These are phyloP conservation scores for Doryteuthis pealeii DNA, from an alignment of 1,140 invertebrate genomes.

Conservation along the genomic window DNA sequence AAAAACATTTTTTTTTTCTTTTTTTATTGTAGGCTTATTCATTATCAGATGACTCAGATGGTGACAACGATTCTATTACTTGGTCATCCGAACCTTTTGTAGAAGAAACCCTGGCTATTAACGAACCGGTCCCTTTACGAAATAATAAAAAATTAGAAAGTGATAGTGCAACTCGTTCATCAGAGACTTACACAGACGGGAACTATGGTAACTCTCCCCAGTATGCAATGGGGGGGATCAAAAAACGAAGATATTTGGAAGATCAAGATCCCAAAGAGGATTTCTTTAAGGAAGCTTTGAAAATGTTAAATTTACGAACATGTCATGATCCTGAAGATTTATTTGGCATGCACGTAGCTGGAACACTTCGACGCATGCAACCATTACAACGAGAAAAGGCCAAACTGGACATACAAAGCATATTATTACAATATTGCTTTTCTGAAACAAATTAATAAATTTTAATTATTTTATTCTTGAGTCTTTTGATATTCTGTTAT, in stretches of 20 bases:
- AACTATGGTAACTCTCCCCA: no score
- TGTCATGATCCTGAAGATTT: not conserved
- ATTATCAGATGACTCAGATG: not conserved
- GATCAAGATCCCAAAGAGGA: not conserved
- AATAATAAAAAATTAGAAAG: no score
- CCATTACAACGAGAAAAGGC: not conserved
- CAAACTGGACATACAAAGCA: constrained; percentile 1
- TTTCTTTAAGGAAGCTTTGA: not conserved
- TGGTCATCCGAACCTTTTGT: not conserved
- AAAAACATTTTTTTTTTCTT: not conserved
- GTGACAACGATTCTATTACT: not conserved
- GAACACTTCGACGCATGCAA: not conserved
- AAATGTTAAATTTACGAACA: not conserved
- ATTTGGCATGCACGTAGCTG: constrained; percentile 2
- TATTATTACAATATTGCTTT: not conserved
- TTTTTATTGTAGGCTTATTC: not conserved
- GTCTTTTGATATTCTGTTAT: no score
- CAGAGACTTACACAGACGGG: no score
- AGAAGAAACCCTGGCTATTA: not conserved
- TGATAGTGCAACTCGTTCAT: no score
- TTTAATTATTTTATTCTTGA: not conserved
- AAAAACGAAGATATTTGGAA: not conserved
- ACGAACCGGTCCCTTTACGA: no score
- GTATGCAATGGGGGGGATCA: not conserved
- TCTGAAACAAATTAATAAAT: constrained; percentile 6